Conservation (phyloP, 2,113 vertebrate species). For the Menidia beryllina region DNA sequence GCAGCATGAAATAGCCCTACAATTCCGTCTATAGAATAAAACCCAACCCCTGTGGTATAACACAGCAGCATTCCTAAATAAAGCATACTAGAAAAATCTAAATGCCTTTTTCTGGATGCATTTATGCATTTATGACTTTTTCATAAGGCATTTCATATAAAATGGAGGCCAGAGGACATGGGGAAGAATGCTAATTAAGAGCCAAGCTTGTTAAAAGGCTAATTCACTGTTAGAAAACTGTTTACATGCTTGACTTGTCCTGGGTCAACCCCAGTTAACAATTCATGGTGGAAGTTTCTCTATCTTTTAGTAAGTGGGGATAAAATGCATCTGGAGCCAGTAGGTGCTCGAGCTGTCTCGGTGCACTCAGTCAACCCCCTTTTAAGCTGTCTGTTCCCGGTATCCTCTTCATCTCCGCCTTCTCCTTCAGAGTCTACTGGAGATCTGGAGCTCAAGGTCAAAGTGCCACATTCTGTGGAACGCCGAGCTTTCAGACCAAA, state of each 20-base stretch:
- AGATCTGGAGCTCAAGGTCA: conserved; percentile 75
- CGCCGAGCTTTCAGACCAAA: conserved; percentile 69
- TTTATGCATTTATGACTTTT: conserved; percentile 73
- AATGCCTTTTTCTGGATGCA: conserved; percentile 51
- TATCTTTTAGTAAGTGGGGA: conserved; percentile 52
- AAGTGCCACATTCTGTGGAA: conserved; percentile 55
- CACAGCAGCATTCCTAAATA: conserved; percentile 38
- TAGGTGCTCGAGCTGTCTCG: conserved; percentile 48
- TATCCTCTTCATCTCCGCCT: conserved; percentile 59
- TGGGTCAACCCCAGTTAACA: conserved; percentile 71
- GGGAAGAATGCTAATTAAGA: conserved; percentile 70
- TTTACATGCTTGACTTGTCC: conserved; percentile 73
- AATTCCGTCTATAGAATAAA: conserved; percentile 2
- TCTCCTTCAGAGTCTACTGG: conserved; percentile 31
- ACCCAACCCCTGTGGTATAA: neutral
- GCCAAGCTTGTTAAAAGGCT: conserved; percentile 69
- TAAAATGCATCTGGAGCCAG: conserved; percentile 64
- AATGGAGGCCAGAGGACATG: conserved; percentile 61
- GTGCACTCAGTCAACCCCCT: conserved; percentile 65
- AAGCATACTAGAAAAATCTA: conserved; percentile 45
- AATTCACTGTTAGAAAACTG: conserved; percentile 59
- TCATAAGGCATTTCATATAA: conserved; percentile 70
- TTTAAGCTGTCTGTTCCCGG: conserved; percentile 67
- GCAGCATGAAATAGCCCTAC: neutral
- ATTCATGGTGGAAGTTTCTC: conserved; percentile 71